These are phyloP conservation scores for Chascanopsetta lugubris DNA, from an alignment of 2,113 vertebrate species.

Conservation along the genomic window DNA sequence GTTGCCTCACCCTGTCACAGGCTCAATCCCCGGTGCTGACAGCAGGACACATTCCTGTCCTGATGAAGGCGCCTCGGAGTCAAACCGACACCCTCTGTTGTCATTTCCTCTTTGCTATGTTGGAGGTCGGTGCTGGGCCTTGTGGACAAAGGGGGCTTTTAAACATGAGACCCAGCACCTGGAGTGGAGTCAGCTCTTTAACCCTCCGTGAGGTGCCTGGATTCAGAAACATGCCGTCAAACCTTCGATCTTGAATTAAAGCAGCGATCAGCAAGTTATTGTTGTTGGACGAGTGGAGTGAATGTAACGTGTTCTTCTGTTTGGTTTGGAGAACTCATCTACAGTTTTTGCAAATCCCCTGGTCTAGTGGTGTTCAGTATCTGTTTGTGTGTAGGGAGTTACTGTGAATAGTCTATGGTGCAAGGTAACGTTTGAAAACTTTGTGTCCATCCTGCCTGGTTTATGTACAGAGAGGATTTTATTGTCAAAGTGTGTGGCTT, in stretches of 20 bases:
- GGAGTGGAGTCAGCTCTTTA: slow-evolving; percentile 26
- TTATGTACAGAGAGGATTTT: too few relatives aligned
- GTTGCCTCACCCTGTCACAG: slow-evolving; percentile 1
- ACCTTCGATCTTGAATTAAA: slow-evolving; percentile 21
- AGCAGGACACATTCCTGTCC: slow-evolving; percentile 32
- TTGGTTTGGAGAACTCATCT: slow-evolving; percentile 7
- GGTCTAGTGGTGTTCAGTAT: too few relatives aligned
- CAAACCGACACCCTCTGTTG: slow-evolving; percentile 25
- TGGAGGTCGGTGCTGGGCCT: slow-evolving; percentile 8
- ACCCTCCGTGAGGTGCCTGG: not conserved
- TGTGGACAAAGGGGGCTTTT: slow-evolving; percentile 17
- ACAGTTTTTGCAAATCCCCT: not conserved
- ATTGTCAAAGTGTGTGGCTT: too few relatives aligned
- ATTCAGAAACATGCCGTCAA: not conserved
- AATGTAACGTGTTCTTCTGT: slow-evolving; percentile 25
- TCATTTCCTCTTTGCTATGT: slow-evolving; percentile 28
- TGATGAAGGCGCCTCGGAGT: slow-evolving; percentile 24
- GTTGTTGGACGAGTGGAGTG: slow-evolving; percentile 10
- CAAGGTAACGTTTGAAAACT: too few relatives aligned
- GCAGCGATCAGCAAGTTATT: not conserved
- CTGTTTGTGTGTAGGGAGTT: too few relatives aligned
- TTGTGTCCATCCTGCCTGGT: too few relatives aligned
- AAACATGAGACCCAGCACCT: slow-evolving; percentile 13
- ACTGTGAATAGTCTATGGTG: too few relatives aligned
- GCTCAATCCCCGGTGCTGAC: slow-evolving; percentile 17